Evolutionary conservation across 2,888 invertebrate genomes (phyloP).

Genomic region (Adela reaumurella): DNA sequence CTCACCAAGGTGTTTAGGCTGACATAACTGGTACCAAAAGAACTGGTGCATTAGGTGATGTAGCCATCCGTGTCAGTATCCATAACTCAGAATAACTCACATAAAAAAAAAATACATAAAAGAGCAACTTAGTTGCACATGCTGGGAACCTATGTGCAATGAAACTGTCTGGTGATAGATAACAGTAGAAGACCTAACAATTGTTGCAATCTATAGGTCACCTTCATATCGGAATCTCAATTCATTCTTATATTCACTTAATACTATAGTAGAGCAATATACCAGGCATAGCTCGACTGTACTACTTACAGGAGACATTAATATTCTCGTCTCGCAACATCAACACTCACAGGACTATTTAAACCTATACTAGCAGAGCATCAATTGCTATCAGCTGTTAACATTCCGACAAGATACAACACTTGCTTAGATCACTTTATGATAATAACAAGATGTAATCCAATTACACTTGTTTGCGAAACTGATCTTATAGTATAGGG

Average conservation of each 20-base stretch:
- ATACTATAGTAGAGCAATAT: background rate
- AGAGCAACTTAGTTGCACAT: background rate
- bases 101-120: too few species aligned
- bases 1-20: too few species aligned
- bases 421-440: too few species aligned
- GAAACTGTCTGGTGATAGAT: background rate
- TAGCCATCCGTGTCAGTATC: too few species aligned
- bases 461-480: too few species aligned
- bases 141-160: background rate
- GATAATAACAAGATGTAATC: too few species aligned
- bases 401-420: background rate
- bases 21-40: too few species aligned
- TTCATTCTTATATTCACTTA: background rate
- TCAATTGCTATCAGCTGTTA: background rate
- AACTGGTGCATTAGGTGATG: too few species aligned
- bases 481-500: too few species aligned
- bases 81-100: too few species aligned
- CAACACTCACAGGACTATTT: background rate
- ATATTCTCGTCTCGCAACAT: too few species aligned
- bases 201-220: background rate
- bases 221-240: background rate
- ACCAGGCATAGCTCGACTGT: background rate
- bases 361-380: background rate
- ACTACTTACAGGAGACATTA: background rate
- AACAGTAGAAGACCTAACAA: background rate